Base-by-base conservation (phyloP, 2,888 invertebrate species). In the Notocelia uddmanniana region DNA sequence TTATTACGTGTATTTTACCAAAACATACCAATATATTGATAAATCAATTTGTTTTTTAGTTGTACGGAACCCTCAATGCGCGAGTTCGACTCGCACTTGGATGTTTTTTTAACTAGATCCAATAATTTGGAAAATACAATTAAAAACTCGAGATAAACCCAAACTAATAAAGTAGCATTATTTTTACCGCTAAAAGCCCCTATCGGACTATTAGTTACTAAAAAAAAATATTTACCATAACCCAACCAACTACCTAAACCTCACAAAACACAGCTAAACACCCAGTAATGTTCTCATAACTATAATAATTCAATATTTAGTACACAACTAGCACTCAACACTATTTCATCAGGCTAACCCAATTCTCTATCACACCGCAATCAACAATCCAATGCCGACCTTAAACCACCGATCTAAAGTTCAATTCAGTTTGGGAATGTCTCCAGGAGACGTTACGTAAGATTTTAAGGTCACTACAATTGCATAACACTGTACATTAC, bases 401-500 rank as follows among this genome's bases (percentile, higher is more conserved):
- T 69, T 82, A 82, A 9, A 0, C 0, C 0, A 0, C 2, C 0
- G 0, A 0, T 0, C 41, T 80, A 87, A 63, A 78, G 80, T 76
- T 70, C 9, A 80, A 75, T 79, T 75, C 79, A 15, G 23, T 54
- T 58, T 73, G 76, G 19, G 59, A 2, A 21, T 58, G 41, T 69
- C 74, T 73, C 69, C 73, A 79, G 83, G 86, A 87, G 80, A 79
- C 80, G 82, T 91, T 92, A 92, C 92, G 91, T 92, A 91, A 92
- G 78, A 80, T 81, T 89, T 84, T 92, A 92, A 92, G 91, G 92
- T 92, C 91, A 88, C 75, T 77, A 75, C 73, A 68, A 77, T 91
- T 92, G 91, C 91, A 90, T 92, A 91, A 91, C 84, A 76, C 71
- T 76, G 77, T 80, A 81, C 79, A 81, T 80, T 82, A 82, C 80